Conservation (phyloP, 2,113 vertebrate genomes). For the Vanacampus margaritifer region DNA sequence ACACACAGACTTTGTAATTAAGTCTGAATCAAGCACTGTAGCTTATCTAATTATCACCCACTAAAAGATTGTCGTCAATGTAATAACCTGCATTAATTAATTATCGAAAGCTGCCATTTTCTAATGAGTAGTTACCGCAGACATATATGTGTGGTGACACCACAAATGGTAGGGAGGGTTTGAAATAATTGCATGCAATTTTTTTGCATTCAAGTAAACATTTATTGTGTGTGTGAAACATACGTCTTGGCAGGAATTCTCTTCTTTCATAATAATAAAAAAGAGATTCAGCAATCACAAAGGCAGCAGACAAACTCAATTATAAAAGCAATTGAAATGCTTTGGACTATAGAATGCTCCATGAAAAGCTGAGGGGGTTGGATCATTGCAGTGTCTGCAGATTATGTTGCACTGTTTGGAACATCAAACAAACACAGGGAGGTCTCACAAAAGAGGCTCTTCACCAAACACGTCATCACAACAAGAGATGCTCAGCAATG, state of each 20-base stretch:
- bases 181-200: conserved; percentile 39
- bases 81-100: conserved; percentile 69
- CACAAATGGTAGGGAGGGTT: conserved; percentile 15
- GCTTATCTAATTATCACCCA: conserved; percentile 68
- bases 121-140: conserved; percentile 8
- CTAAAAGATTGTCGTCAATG: conserved; percentile 72
- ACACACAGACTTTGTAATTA: conserved; percentile 66
- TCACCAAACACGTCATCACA: conserved; percentile 36
- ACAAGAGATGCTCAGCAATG: conserved; percentile 16
- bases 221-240: conserved; percentile 29
- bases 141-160: conserved; percentile 22
- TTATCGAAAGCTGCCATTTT: conserved; percentile 58
- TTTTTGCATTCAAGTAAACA: conserved; percentile 40
- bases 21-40: conserved; percentile 63
- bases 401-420: conserved; percentile 61
- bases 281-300: conserved; percentile 65
- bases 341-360: conserved; percentile 62
- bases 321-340: conserved; percentile 69
- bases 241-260: conserved; percentile 59
- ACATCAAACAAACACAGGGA: conserved; percentile 63
- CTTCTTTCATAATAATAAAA: conserved; percentile 64
- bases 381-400: conserved; percentile 54
- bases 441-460: conserved; percentile 55
- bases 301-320: conserved; percentile 67
- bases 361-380: conserved; percentile 61